Evolutionary conservation across 2,797 vertebrate species (phyloP).

Genomic region (Xenopus petersii): DNA sequence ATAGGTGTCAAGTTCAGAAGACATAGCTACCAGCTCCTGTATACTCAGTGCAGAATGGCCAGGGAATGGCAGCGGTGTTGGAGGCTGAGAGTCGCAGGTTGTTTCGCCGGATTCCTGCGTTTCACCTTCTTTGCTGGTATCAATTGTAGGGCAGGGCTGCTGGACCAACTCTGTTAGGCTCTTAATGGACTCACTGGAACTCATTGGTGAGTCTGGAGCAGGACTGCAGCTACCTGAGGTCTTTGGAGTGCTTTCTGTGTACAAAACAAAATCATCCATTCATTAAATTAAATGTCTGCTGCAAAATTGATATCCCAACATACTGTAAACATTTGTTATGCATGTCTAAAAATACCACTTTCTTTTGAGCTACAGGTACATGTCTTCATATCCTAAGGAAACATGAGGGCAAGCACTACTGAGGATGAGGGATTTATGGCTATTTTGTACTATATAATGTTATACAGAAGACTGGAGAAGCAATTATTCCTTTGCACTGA

Average conservation of each 20-base stretch:
- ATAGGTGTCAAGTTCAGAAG: constrained; percentile 91
- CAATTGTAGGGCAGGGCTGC: constrained; percentile 78
- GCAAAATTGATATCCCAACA: no score
- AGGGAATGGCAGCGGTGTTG: constrained; percentile 77
- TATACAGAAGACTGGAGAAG: no score
- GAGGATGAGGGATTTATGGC: no score
- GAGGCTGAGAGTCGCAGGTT: constrained; percentile 76
- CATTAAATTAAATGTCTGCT: no score
- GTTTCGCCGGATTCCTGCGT: constrained; percentile 71
- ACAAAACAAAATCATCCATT: not conserved
- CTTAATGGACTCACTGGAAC: constrained; percentile 90
- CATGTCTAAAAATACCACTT: no score
- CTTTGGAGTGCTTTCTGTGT: constrained; percentile 90
- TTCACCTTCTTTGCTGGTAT: constrained; percentile 74
- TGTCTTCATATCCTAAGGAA: no score
- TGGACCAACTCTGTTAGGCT: constrained; percentile 83
- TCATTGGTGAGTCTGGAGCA: constrained; percentile 89
- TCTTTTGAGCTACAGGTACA: no score
- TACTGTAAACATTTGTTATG: no score
- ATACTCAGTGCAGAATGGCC: constrained; percentile 87
- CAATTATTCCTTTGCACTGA: no score
- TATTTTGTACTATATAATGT: no score
- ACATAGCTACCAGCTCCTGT: constrained; percentile 92
- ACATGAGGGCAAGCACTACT: no score
- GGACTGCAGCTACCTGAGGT: constrained; percentile 94